Percentiles rank a stretch among this genome's conserved stretches.
Evolutionary conservation across 2,888 invertebrate species (phyloP).

Genomic region (Griposia aprilina): DNA sequence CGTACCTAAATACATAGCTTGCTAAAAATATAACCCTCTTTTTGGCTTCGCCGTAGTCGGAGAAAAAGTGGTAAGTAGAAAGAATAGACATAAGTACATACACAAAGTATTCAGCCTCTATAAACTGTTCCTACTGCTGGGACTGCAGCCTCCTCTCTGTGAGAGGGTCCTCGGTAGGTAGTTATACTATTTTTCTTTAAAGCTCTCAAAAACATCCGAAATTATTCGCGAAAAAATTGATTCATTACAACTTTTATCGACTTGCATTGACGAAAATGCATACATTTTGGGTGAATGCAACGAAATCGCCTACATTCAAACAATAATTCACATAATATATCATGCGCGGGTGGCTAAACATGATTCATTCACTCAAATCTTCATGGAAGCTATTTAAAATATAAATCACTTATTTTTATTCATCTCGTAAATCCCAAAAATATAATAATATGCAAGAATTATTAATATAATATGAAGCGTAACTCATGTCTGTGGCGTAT

Average conservation of each 20-base stretch:
- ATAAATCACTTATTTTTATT: constrained; percentile 32
- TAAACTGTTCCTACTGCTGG: no score
- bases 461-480: constrained; percentile 20
- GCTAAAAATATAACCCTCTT: not conserved
- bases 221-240: not conserved
- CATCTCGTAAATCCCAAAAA: constrained; percentile 13
- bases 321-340: constrained; percentile 18
- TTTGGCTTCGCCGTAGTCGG: not conserved
- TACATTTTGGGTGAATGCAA: constrained; percentile 12
- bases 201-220: not conserved
- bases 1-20: no score
- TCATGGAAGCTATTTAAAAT: constrained; percentile 23
- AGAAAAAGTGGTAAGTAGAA: no score
- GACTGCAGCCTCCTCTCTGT: no score
- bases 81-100: no score
- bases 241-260: not conserved
- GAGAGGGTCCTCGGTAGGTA: not conserved
- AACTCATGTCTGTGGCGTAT: constrained; percentile 20
- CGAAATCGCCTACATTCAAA: constrained; percentile 28
- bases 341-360: constrained; percentile 1
- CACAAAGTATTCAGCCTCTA: no score
- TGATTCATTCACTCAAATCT: constrained; percentile 41
- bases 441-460: constrained; percentile 18
- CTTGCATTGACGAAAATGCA: not conserved
- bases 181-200: not conserved